Percentiles rank a stretch among this genome's conserved stretches.
These are phyloP conservation scores for Apaloderma vittatum DNA, from an alignment of 2,113 vertebrate species.

Conservation along the genomic window DNA sequence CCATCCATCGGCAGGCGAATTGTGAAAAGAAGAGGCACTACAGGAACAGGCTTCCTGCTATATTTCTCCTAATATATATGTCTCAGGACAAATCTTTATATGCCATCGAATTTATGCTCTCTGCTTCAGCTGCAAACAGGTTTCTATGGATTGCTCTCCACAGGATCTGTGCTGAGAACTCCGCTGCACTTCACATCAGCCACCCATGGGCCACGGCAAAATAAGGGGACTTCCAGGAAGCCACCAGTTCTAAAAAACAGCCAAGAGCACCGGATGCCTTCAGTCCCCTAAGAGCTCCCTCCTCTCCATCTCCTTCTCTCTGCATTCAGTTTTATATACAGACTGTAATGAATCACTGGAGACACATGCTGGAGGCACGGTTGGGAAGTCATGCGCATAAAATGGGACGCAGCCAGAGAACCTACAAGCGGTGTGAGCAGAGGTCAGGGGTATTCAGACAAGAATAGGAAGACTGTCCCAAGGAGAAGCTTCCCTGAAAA, in stretches of 20 bases:
- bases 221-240: neutral
- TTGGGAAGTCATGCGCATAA: neutral
- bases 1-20: rapidly evolving
- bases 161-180: neutral
- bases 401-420: neutral
- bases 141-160: neutral
- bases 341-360: neutral
- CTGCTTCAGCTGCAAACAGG: neutral
- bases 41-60: neutral
- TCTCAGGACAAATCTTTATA: neutral
- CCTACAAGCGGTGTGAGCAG: neutral
- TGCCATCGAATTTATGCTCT: neutral
- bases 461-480: neutral
- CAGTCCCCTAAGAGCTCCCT: neutral
- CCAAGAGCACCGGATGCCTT: neutral
- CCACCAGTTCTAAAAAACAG: neutral
- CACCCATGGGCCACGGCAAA: neutral
- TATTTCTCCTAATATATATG: rapidly evolving
- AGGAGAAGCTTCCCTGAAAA: neutral
- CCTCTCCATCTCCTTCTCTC: neutral
- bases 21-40: neutral
- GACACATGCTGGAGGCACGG: neutral
- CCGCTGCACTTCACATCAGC: neutral
- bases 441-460: neutral
- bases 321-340: neutral